These are phyloP conservation scores for Drosophila macrospina DNA, from an alignment of 2,888 invertebrate species.

Conservation along the genomic window DNA sequence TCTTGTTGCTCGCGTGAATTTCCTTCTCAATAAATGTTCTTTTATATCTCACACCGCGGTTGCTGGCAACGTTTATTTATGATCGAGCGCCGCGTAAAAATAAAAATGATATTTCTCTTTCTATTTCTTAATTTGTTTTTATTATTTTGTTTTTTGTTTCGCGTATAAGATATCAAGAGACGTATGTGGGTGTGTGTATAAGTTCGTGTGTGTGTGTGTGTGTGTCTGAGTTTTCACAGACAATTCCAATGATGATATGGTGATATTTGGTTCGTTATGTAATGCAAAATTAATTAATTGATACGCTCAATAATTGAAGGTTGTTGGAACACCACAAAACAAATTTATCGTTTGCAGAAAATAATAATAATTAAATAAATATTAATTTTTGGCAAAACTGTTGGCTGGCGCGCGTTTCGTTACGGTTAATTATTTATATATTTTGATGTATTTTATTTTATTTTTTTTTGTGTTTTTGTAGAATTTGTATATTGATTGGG, in stretches of 20 bases:
- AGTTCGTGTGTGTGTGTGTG: conserved; percentile 1
- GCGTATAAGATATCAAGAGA: conserved; percentile 23
- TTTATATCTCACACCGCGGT: conserved; percentile 23
- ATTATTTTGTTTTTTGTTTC: conserved; percentile 24
- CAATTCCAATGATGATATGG: conserved; percentile 26
- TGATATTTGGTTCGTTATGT: conserved; percentile 44
- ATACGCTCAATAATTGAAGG: conserved; percentile 44
- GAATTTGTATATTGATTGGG: conserved; percentile 39
- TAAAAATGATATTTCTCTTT: conserved; percentile 37
- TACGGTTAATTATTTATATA: conserved; percentile 27
- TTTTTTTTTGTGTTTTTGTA: not conserved
- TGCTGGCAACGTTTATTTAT: conserved; percentile 43
- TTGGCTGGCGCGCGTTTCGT: conserved; percentile 66
- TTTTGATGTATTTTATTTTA: not conserved
- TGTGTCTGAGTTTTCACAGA: conserved; percentile 22
- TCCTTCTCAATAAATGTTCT: conserved; percentile 23
- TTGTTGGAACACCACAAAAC: conserved; percentile 60
- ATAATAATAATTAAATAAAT: conserved; percentile 17
- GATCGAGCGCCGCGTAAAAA: conserved; percentile 58
- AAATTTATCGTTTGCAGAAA: conserved; percentile 11
- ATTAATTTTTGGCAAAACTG: conserved; percentile 45
- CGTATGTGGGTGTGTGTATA: not conserved
- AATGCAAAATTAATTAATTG: conserved; percentile 56
- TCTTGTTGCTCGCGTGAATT: conserved; percentile 7
- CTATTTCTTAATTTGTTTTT: conserved; percentile 26